A percentile compares a stretch with the other conserved stretches of the same genome.
Evolutionary conservation across 2,888 invertebrate genomes (phyloP).

Genomic region (Nemotelus nigrinus): DNA sequence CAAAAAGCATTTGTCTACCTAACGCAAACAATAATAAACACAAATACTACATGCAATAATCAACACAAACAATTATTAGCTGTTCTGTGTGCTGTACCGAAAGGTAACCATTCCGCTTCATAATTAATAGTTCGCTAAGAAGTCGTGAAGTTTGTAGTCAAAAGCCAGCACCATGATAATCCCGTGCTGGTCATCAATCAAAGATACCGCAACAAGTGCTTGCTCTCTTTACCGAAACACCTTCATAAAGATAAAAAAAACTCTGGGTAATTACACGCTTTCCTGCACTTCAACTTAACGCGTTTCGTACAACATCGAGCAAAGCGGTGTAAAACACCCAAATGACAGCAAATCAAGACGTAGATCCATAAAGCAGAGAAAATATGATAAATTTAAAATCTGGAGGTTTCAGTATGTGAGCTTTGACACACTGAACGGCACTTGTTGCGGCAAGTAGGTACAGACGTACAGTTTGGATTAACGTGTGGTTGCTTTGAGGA

Average conservation of each 20-base stretch:
- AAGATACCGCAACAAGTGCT: constrained; percentile 28
- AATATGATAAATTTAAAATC: not conserved
- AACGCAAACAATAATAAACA: constrained; percentile 41
- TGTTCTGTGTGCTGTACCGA: constrained; percentile 24
- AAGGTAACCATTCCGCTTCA: constrained; percentile 26
- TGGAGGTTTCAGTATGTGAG: not conserved
- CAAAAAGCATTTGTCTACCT: constrained; percentile 42
- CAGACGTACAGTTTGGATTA: too few species aligned
- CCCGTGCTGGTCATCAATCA: constrained; percentile 40
- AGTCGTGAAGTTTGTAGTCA: constrained; percentile 15
- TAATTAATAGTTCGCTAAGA: constrained; percentile 20
- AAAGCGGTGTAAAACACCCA: not conserved
- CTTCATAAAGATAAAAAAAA: constrained; percentile 38
- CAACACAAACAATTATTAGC: constrained; percentile 36
- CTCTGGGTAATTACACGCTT: constrained; percentile 23
- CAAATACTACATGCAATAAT: constrained; percentile 36
- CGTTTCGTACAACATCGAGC: not conserved
- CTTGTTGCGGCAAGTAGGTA: not conserved
- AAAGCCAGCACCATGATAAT: constrained; percentile 29
- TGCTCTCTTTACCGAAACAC: constrained; percentile 31
- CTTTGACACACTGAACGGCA: not conserved
- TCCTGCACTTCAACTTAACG: constrained; percentile 18
- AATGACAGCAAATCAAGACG: not conserved
- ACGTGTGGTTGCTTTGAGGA: not conserved
- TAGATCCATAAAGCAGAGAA: not conserved